These are phyloP conservation scores for Clupea harengus DNA, from an alignment of 2,113 vertebrate species.

Conservation along the genomic window DNA sequence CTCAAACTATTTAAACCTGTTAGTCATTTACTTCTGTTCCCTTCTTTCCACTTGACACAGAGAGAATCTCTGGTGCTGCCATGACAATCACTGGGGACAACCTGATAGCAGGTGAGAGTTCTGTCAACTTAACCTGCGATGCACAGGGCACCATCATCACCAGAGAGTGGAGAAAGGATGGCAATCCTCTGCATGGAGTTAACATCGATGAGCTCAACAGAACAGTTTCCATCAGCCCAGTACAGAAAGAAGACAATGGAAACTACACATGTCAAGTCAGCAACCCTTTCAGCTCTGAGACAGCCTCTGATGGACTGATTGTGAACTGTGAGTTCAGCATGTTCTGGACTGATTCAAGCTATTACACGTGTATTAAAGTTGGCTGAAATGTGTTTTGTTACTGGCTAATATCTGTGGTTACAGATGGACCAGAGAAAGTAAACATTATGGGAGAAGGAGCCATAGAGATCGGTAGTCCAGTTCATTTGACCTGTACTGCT, in stretches of 20 bases:
- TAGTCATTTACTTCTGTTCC: no score
- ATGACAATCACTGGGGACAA: slow-evolving; percentile 12
- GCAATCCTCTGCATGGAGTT: slow-evolving; percentile 42
- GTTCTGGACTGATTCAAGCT: background rate
- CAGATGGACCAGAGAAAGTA: background rate
- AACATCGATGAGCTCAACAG: slow-evolving; percentile 54
- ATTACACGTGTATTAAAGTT: background rate
- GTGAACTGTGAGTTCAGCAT: slow-evolving; percentile 64
- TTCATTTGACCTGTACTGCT: background rate
- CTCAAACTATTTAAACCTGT: no score
- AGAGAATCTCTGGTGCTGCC: slow-evolving; percentile 14
- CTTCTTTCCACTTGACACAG: no score
- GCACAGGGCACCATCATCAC: slow-evolving; percentile 52
- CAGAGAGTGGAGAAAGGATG: slow-evolving; percentile 57
- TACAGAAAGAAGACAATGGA: slow-evolving; percentile 50
- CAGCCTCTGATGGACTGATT: slow-evolving; percentile 30
- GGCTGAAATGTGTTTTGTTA: background rate
- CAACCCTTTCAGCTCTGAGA: slow-evolving; percentile 56
- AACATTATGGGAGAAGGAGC: no score
- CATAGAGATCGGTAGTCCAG: no score
- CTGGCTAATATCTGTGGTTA: background rate
- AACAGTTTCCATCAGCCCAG: slow-evolving; percentile 46
- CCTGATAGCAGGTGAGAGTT: slow-evolving; percentile 24
- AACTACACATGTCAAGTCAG: slow-evolving; percentile 60
- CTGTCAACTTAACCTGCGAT: slow-evolving; percentile 50